Conservation (phyloP, 2,797 vertebrate genomes). For the Morelia viridis region DNA sequence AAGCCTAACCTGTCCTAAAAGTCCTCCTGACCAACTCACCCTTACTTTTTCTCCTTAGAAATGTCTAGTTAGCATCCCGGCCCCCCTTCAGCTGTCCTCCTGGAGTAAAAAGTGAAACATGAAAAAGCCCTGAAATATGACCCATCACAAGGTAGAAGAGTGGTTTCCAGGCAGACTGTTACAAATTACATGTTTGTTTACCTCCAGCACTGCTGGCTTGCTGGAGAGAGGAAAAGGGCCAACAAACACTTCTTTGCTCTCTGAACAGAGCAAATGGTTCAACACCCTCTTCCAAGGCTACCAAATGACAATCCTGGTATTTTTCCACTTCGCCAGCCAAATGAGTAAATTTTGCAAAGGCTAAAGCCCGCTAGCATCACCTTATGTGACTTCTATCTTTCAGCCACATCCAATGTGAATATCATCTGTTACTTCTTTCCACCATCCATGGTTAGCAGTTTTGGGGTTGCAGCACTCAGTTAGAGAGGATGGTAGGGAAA, state of each 20-base stretch:
- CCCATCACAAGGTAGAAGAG: slow-evolving; percentile 1
- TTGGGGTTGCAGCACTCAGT: neutral
- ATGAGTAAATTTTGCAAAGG: neutral
- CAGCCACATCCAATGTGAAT: neutral
- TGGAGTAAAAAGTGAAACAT: neutral
- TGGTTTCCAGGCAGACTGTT: slow-evolving; percentile 18
- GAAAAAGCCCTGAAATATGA: slow-evolving; percentile 12
- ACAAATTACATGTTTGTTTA: slow-evolving; percentile 29
- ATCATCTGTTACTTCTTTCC: neutral
- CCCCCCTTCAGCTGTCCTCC: neutral
- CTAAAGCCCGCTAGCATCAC: neutral
- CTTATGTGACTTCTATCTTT: neutral
- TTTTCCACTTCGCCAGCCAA: neutral
- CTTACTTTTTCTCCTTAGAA: neutral
- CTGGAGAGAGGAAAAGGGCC: neutral
- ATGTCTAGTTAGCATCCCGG: neutral
- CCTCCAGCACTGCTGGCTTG: neutral
- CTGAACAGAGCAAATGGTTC: slow-evolving; percentile 7
- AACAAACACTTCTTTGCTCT: neutral
- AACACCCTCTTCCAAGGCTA: neutral
- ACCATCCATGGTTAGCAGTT: neutral
- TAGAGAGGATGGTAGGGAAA: neutral
- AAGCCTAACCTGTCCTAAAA: neutral
- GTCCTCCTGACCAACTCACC: neutral
- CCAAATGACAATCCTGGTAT: neutral